A percentile compares a stretch with the other conserved stretches of the same genome.
phyloP scores from a whole-genome alignment of 2,797 vertebrate genomes.

The Silurus aristotelis region DNA sequence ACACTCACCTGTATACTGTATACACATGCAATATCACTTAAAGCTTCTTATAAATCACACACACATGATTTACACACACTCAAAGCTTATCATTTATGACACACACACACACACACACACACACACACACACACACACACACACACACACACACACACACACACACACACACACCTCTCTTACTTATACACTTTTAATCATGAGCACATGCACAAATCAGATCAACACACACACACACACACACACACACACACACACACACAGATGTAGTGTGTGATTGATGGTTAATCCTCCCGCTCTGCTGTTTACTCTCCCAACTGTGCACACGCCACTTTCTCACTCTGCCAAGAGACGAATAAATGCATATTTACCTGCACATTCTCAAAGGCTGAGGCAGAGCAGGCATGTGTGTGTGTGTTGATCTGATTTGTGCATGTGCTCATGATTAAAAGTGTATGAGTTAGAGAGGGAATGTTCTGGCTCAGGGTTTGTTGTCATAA shows the following conservation, averaged over 20 bases:
- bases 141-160: too few relatives aligned
- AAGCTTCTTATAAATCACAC: too few relatives aligned
- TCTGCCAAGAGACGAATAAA: slow-evolving; percentile 50
- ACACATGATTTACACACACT: too few relatives aligned
- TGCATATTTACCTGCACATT: slow-evolving; percentile 57
- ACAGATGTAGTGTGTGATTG: background rate
- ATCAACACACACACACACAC: background rate
- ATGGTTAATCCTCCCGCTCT: background rate
- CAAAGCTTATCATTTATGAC: background rate
- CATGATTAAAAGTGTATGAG: slow-evolving; percentile 34
- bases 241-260: slow-evolving; percentile 10
- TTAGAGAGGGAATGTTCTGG: slow-evolving; percentile 20
- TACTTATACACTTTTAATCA: too few relatives aligned
- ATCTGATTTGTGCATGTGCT: slow-evolving; percentile 56
- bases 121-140: slow-evolving; percentile 11
- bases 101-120: background rate
- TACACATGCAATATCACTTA: too few relatives aligned
- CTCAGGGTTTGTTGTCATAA: slow-evolving; percentile 10
- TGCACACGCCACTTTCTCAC: slow-evolving; percentile 32
- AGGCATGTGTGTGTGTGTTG: slow-evolving; percentile 42
- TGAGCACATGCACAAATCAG: too few relatives aligned
- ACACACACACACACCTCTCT: background rate
- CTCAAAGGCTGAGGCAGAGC: slow-evolving; percentile 43
- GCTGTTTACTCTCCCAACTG: slow-evolving; percentile 24
- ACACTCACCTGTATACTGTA: background rate